Percentiles rank a stretch among this genome's conserved stretches.
These are phyloP conservation scores for Archivesica marissinica DNA, from an alignment of 1,140 invertebrate genomes.

Conservation along the genomic window DNA sequence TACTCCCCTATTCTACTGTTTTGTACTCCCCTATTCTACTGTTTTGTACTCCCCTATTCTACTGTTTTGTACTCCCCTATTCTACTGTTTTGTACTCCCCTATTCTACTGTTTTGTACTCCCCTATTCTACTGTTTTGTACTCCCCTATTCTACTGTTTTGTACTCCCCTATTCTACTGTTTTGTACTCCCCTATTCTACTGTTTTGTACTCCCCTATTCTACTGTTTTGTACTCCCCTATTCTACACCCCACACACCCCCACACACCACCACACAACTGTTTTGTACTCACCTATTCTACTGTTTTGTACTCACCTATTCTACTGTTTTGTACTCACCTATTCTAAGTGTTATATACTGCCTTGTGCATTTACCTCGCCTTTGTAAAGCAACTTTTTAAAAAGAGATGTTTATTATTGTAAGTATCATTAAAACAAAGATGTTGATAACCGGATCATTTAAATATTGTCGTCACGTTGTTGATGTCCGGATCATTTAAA, in stretches of 20 bases:
- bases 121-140: background rate
- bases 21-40: background rate
- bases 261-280: background rate
- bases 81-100: conserved; percentile 10
- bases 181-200: background rate
- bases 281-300: background rate
- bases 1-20: background rate
- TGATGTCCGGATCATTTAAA: no score
- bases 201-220: background rate
- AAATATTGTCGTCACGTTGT: no score
- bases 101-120: background rate
- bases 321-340: background rate
- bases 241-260: background rate
- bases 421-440: no score
- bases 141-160: background rate
- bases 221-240: background rate
- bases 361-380: conserved; percentile 18
- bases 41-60: background rate
- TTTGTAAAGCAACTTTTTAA: background rate
- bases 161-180: background rate
- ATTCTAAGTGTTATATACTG: conserved; percentile 25
- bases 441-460: no score
- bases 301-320: background rate
- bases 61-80: background rate
- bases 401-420: no score